A percentile compares a stretch with the other conserved stretches of the same genome.
Conservation (phyloP, 1,140 invertebrate species). For the Rhysida immarginata region DNA sequence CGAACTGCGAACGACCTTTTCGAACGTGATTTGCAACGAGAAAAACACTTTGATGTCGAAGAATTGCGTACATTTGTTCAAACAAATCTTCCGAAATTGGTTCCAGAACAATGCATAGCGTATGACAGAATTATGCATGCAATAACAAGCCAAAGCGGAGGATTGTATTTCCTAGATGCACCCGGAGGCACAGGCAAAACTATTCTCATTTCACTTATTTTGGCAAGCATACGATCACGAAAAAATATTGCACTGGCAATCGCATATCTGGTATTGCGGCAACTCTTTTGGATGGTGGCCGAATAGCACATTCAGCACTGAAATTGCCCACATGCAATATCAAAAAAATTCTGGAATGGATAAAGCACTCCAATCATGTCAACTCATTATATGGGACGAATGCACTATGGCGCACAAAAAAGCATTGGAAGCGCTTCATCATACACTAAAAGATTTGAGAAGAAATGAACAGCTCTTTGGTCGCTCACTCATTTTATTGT, state of each 20-base stretch:
- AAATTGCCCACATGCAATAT: conserved; percentile 32
- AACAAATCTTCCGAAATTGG: conserved; percentile 7
- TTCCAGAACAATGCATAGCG: conserved; percentile 2
- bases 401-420: conserved; percentile 11
- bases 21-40: conserved; percentile 8
- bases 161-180: conserved; percentile 8
- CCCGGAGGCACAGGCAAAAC: conserved; percentile 8
- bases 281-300: conserved; percentile 32
- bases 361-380: conserved; percentile 19
- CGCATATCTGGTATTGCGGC: conserved; percentile 39
- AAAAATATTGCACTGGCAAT: conserved; percentile 26
- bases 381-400: conserved; percentile 19
- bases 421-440: conserved; percentile 22
- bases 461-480: conserved; percentile 21
- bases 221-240: conserved; percentile 13
- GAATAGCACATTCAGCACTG: conserved; percentile 36
- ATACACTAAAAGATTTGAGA: conserved; percentile 22
- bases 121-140: conserved; percentile 7
- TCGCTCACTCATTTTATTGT: conserved; percentile 25
- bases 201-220: conserved; percentile 11
- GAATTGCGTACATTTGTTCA: too few species aligned
- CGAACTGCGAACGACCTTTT: not conserved
- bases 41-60: conserved; percentile 11
- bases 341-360: conserved; percentile 13
- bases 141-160: not conserved